Percentiles rank a stretch among this genome's conserved stretches.
Conservation (phyloP, 2,888 invertebrate species). For the Coleophora flavipennella region DNA sequence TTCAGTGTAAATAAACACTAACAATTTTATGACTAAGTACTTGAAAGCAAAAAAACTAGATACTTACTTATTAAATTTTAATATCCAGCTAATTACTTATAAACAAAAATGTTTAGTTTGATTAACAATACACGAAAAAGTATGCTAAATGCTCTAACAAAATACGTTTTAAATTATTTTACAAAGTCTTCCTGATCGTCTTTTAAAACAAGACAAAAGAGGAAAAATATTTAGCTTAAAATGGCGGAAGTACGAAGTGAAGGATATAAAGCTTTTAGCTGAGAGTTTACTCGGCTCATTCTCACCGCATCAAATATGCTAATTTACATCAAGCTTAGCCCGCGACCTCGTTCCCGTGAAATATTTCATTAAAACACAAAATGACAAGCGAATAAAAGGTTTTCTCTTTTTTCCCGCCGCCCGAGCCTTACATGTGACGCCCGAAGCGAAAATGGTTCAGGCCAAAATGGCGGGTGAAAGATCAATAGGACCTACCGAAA, state of each 20-base stretch:
- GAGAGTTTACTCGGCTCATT: constrained; percentile 31
- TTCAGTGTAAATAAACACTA: constrained; percentile 3
- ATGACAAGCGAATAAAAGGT: constrained; percentile 60
- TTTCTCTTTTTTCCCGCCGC: constrained; percentile 44
- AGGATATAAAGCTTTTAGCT: constrained; percentile 18
- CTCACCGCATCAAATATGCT: constrained; percentile 51
- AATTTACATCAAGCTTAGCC: constrained; percentile 52
- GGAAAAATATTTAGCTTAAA: too few species aligned
- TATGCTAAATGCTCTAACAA: too few species aligned
- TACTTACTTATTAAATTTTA: too few species aligned
- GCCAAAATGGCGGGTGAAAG: constrained; percentile 72
- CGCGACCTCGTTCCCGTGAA: constrained; percentile 40
- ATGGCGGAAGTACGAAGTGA: constrained; percentile 16
- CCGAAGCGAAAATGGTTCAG: constrained; percentile 61
- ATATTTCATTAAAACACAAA: constrained; percentile 64
- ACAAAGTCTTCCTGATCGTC: background rate
- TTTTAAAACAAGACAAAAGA: constrained; percentile 9
- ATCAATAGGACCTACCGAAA: constrained; percentile 72
- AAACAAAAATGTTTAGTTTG: background rate
- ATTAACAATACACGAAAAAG: too few species aligned
- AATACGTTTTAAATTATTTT: background rate
- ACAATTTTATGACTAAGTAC: too few species aligned
- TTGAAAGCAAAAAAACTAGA: too few species aligned
- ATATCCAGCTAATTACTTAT: too few species aligned
- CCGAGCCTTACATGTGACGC: constrained; percentile 57